A percentile compares a stretch with the other conserved stretches of the same genome.
phyloP scores from a whole-genome alignment of 2,888 invertebrate genomes.

The Anodontia alba region DNA sequence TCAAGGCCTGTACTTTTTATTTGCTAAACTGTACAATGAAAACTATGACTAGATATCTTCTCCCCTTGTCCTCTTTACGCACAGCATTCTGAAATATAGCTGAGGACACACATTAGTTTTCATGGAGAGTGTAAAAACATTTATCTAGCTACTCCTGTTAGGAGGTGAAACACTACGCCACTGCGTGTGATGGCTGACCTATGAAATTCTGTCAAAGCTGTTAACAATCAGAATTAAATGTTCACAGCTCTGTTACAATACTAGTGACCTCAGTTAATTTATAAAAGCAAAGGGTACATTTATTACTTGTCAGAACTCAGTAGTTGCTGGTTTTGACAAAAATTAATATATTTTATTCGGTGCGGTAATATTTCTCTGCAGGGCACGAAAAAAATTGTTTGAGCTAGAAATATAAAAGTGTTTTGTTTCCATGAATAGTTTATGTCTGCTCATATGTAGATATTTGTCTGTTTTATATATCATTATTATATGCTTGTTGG shows the following conservation, averaged over 20 bases:
- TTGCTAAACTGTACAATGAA: no score
- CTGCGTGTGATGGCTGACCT: no score
- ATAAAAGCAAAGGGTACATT: background rate
- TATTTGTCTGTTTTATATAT: slow-evolving; percentile 2
- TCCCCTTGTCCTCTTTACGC: no score
- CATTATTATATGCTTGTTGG: background rate
- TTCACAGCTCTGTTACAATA: background rate
- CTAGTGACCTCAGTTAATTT: slow-evolving; percentile 13
- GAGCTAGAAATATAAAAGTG: background rate
- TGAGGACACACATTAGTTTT: no score
- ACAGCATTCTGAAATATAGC: no score
- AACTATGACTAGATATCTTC: no score
- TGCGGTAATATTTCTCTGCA: background rate
- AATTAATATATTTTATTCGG: slow-evolving; percentile 13
- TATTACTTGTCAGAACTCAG: background rate
- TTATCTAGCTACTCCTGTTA: no score
- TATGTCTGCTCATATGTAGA: slow-evolving; percentile 10
- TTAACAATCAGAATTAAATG: background rate
- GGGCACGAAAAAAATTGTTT: background rate
- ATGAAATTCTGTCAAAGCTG: no score
- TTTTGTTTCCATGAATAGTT: background rate
- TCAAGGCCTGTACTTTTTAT: no score
- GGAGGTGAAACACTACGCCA: no score
- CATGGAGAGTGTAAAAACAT: no score
- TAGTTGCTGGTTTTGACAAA: background rate